A percentile compares a stretch with the other conserved stretches of the same genome.
Evolutionary conservation across 2,113 vertebrate species (phyloP).

Genomic region (Meles meles): DNA sequence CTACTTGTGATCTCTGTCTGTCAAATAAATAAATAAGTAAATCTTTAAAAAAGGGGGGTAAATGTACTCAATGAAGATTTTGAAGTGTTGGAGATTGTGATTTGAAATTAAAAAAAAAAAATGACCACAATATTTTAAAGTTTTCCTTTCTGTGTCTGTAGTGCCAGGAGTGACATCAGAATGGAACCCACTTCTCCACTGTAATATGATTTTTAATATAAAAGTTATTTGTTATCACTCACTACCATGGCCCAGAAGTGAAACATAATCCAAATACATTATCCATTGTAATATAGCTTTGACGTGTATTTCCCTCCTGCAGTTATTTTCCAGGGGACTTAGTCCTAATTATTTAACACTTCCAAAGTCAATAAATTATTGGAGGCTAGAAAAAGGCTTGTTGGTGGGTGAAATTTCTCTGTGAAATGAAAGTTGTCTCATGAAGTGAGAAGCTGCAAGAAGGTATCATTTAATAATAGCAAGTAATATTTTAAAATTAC

Average conservation of each 20-base stretch:
- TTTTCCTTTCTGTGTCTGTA: constrained; percentile 20
- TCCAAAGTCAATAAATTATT: constrained; percentile 74
- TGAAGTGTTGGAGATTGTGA: neutral
- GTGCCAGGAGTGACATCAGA: constrained; percentile 34
- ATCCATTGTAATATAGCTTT: constrained; percentile 67
- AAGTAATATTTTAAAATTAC: constrained; percentile 75
- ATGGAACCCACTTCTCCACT: constrained; percentile 62
- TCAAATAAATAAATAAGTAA: neutral
- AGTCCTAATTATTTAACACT: constrained; percentile 76
- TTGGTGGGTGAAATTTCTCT: constrained; percentile 56
- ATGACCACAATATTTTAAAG: neutral
- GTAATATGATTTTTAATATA: constrained; percentile 69
- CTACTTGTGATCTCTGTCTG: too few relatives aligned
- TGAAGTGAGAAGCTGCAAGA: constrained; percentile 39
- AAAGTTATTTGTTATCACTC: constrained; percentile 69
- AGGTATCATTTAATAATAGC: constrained; percentile 67
- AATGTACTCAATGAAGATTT: neutral
- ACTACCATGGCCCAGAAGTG: constrained; percentile 65
- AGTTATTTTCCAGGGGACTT: constrained; percentile 61
- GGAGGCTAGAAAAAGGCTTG: constrained; percentile 48
- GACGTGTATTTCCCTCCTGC: constrained; percentile 71
- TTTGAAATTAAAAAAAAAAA: neutral
- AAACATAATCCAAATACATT: constrained; percentile 72
- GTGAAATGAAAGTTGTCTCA: constrained; percentile 60
- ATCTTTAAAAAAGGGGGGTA: neutral